These are phyloP conservation scores for Cercopithecus mona DNA, from an alignment of 2,113 vertebrate genomes.

Conservation along the genomic window DNA sequence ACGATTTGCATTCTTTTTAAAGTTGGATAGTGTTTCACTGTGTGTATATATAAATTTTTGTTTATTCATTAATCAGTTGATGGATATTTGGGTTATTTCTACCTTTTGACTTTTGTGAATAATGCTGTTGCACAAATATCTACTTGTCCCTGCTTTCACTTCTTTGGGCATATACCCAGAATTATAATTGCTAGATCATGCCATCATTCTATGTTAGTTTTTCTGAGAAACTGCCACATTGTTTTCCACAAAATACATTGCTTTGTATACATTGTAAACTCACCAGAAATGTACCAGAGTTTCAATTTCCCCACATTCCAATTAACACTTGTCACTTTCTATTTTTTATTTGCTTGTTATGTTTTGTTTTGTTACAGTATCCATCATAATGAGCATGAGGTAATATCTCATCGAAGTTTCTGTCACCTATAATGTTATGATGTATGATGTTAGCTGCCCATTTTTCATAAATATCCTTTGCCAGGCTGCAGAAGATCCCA, in stretches of 20 bases:
- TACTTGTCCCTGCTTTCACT: not conserved
- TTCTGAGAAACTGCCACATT: not conserved
- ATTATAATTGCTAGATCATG: not conserved
- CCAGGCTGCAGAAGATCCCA: not conserved
- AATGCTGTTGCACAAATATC: not conserved
- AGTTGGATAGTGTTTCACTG: not conserved
- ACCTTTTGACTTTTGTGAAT: not conserved
- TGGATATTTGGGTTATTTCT: not conserved
- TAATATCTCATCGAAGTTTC: not conserved
- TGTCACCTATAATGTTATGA: not conserved
- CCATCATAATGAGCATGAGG: not conserved
- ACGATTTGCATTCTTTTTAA: no score
- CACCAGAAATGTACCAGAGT: not conserved
- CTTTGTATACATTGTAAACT: no score
- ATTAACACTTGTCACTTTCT: not conserved
- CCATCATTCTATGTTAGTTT: not conserved
- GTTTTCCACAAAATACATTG: not conserved
- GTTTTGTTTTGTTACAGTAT: not conserved
- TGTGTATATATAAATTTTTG: not conserved
- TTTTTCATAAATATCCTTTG: not conserved
- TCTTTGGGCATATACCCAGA: not conserved
- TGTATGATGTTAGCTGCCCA: not conserved
- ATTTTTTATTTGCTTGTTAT: not conserved
- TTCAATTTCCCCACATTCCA: not conserved
- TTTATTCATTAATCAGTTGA: not conserved